phyloP scores from a whole-genome alignment of 2,888 invertebrate genomes.

The Rhingia rostrata region DNA sequence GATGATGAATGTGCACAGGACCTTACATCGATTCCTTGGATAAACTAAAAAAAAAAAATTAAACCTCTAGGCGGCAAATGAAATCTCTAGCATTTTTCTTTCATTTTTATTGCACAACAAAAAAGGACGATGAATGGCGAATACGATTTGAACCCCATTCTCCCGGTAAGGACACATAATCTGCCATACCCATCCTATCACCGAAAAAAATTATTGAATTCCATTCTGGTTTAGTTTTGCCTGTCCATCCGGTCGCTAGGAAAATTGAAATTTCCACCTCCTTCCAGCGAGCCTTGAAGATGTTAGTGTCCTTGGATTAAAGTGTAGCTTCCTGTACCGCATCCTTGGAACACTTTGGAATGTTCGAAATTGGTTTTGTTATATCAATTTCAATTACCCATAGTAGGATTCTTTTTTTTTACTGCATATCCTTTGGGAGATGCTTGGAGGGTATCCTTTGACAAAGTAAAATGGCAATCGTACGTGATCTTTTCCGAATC shows the following conservation, averaged over 20 bases:
- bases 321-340: conserved; percentile 14
- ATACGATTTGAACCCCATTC: conserved; percentile 1
- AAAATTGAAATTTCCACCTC: conserved; percentile 46
- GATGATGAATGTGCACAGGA: conserved; percentile 38
- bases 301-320: conserved; percentile 42
- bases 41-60: neutral
- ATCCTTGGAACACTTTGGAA: conserved; percentile 32
- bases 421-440: conserved; percentile 35
- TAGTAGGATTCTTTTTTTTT: neutral
- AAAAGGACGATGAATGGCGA: conserved; percentile 27
- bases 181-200: neutral
- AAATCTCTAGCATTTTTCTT: conserved; percentile 19
- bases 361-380: conserved; percentile 65
- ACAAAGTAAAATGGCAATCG: conserved; percentile 65
- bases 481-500: conserved; percentile 57
- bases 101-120: conserved; percentile 44
- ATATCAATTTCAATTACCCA: conserved; percentile 59
- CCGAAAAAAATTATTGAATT: conserved; percentile 24
- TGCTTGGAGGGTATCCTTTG: conserved; percentile 44
- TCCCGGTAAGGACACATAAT: neutral
- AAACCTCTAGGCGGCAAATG: conserved; percentile 30
- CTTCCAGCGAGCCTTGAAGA: neutral
- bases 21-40: neutral
- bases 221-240: conserved; percentile 32
- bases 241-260: conserved; percentile 25